Evolutionary conservation across 2,888 invertebrate genomes (phyloP).

Genomic region (Odontothrips loti): DNA sequence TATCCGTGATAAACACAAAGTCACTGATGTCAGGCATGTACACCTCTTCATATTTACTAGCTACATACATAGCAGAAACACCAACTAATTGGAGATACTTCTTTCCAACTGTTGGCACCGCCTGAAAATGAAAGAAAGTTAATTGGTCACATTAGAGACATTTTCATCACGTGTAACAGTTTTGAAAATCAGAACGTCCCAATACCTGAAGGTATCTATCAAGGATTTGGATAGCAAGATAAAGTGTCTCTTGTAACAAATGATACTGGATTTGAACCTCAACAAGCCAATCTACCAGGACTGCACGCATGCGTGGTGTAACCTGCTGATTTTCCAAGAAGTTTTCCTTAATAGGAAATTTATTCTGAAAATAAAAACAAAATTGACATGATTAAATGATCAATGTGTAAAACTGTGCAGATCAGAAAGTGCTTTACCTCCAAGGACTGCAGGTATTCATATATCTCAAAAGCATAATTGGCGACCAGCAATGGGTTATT

Average conservation of each 20-base stretch:
- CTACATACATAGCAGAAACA: conserved; percentile 82
- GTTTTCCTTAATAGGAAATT: conserved; percentile 59
- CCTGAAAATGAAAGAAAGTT: conserved; percentile 49
- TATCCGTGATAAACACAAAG: conserved; percentile 87
- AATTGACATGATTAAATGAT: conserved; percentile 27
- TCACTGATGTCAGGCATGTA: conserved; percentile 81
- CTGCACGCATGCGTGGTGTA: conserved; percentile 79
- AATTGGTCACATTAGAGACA: too few species aligned
- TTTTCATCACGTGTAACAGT: too few species aligned
- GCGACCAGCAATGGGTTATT: conserved; percentile 74
- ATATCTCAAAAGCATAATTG: conserved; percentile 86
- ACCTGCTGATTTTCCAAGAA: conserved; percentile 68
- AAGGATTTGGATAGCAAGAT: conserved; percentile 79
- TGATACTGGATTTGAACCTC: conserved; percentile 86
- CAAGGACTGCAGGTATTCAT: conserved; percentile 69
- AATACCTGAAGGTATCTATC: conserved; percentile 82
- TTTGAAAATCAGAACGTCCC: conserved; percentile 30
- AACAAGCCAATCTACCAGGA: conserved; percentile 90
- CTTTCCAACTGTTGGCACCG: conserved; percentile 57
- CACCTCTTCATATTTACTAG: conserved; percentile 93
- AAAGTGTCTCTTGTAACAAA: conserved; percentile 81
- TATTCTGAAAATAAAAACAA: conserved; percentile 45
- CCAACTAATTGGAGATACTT: conserved; percentile 82
- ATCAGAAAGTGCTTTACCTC: conserved; percentile 53
- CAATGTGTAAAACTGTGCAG: background rate